Base-by-base conservation (phyloP, 1,140 invertebrate genomes). In the Caerostris darwini region DNA sequence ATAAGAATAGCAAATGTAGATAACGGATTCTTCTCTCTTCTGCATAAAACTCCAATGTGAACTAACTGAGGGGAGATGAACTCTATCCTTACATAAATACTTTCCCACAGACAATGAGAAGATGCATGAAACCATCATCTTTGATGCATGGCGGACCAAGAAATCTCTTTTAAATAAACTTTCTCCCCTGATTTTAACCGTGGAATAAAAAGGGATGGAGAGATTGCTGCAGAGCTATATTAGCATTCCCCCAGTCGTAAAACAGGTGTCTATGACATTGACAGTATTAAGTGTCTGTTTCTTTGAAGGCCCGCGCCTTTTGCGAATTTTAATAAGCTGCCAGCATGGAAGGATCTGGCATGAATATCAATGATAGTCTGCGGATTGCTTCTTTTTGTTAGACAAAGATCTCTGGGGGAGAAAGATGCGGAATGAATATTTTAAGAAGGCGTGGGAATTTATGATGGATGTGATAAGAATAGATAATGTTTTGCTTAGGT, bases 201-300 rank as follows among this genome's bases (percentile, higher is more conserved):
- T 3, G 3, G 34, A 19, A 5, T 6, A n/a, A 71, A 34, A 71
- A 7, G 71, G 0, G 10, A 34, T 7, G 53, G 34, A 77, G 50
- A 77, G 12, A 12, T 50, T 61, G 19, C 7, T 64, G 34, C 19
- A 12, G 8, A 50, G 71, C 34, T 77, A 53, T 77, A 77, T 77
- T 77, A 77, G 69, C 69, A 77, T 77, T 77, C 50, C 10, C 34
- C 19, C 14, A 77, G 69, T 77, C 69, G 69, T 77, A 77, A 77
- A 77, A 34, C 71, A 77, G 71, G 34, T 77, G 71, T 77, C 71
- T 77, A 12, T 77, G 71, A 77, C 71, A 77, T 50, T 77, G 71
- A 77, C 71, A 77, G 53, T 77, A 77, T 77, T 77, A 77, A 77
- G 71, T 53, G 71, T 50, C 71, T 77, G 71, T 14, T 50, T 12